Evolutionary conservation across 1,140 invertebrate species (phyloP), one percentile per base, ranked within the genome.

Genomic region (Orchestia grillus): DNA sequence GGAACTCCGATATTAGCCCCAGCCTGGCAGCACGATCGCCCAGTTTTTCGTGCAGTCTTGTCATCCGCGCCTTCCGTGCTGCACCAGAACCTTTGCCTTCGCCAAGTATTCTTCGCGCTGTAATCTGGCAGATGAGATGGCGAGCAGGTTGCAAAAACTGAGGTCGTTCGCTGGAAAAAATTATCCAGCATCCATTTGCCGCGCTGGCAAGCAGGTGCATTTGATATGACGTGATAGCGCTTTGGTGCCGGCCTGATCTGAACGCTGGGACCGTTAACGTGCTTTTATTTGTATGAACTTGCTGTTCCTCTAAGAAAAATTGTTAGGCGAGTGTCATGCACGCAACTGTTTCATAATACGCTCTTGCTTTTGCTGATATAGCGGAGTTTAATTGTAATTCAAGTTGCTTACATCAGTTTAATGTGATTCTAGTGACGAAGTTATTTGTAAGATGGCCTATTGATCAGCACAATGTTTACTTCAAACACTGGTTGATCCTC

Each of bases 1-100:
- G 88, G n/a, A 44, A 16, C 88, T 44, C 43, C 88, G 88, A 90
- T 90, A 90, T 90, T 90, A 90, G 88, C 42, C 41, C 88, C 41
- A 44, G 88, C 15, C 88, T 44, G 11, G 88, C 41, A 44, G 41
- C n/a, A 15, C 88, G 88, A 42, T 15, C 11, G 88, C 36, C 42
- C 36, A 42, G 88, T 90, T 90, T 90, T 90, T 90, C 88, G 88
- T 42, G 11, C 88, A 90, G 28, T 90, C 88, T 42, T 41, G 88
- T 44, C 88, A 90, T 90, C 43, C 28, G 41, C 88, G 28, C 43
- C 88, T 19, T 77, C 11, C 15, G 62, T 28, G 62, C 62, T 23
- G 62, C 62, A 77, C 11, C 62, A 53, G 47, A 53, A 53, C 47
- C 47, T 19, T 53, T 6, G 19, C 19, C 19, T 19, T 53, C 47